phyloP scores from a whole-genome alignment of 2,888 invertebrate genomes.

The Platypus cylindrus region DNA sequence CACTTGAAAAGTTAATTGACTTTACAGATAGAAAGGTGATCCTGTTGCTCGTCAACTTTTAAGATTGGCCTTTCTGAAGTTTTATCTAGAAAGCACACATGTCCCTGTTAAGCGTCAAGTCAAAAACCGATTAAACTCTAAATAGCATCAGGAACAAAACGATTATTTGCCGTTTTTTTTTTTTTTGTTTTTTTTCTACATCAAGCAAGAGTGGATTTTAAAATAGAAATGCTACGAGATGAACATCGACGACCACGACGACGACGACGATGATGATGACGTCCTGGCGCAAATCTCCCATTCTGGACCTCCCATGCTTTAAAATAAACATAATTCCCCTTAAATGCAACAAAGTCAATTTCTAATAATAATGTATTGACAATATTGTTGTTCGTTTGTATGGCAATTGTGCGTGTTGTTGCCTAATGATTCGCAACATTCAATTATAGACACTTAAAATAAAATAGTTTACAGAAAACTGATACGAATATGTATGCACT shows the following conservation, averaged over 20 bases:
- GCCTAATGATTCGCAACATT: slow-evolving; percentile 8
- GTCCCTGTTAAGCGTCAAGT: slow-evolving; percentile 31
- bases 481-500: too few species aligned
- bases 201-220: slow-evolving; percentile 10
- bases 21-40: slow-evolving; percentile 30
- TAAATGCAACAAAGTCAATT: slow-evolving; percentile 12
- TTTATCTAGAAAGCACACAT: slow-evolving; percentile 31
- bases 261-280: too few species aligned
- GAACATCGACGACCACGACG: too few species aligned
- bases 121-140: slow-evolving; percentile 16
- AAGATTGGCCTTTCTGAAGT: slow-evolving; percentile 28
- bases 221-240: slow-evolving; percentile 15
- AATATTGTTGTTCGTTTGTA: slow-evolving; percentile 8
- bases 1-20: slow-evolving; percentile 29
- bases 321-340: slow-evolving; percentile 10
- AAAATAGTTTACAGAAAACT: too few species aligned
- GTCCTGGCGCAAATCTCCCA: slow-evolving; percentile 5
- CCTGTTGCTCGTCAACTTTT: slow-evolving; percentile 34
- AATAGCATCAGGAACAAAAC: slow-evolving; percentile 14
- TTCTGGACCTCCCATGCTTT: slow-evolving; percentile 8
- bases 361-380: slow-evolving; percentile 11
- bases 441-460: slow-evolving; percentile 1
- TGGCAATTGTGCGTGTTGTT: slow-evolving; percentile 7
- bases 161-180: slow-evolving; percentile 14
- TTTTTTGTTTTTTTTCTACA: too few species aligned